Evolutionary conservation across 2,888 invertebrate species (phyloP).

Genomic region (Tetropium fuscum): DNA sequence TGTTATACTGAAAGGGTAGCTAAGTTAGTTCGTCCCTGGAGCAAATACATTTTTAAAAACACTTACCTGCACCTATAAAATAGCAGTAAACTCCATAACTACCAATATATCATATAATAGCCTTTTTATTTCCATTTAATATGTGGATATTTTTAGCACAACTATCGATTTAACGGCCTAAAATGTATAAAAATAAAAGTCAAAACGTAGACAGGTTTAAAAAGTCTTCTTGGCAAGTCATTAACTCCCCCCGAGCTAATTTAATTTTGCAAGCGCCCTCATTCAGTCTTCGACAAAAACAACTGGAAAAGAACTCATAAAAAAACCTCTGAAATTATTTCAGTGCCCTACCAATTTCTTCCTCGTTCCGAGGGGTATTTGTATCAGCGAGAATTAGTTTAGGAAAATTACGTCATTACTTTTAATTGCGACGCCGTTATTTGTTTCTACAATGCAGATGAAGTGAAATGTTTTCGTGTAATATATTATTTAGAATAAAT

Average conservation of each 20-base stretch:
- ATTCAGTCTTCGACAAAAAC: constrained; percentile 15
- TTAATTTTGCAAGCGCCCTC: constrained; percentile 23
- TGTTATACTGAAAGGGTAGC: background rate
- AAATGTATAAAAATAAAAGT: constrained; percentile 9
- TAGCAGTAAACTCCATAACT: background rate
- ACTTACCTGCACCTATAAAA: constrained; percentile 1
- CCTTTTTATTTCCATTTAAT: constrained; percentile 6
- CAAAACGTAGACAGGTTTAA: constrained; percentile 35
- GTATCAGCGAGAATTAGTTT: constrained; percentile 15
- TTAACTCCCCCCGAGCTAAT: constrained; percentile 39
- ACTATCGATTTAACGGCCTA: constrained; percentile 9
- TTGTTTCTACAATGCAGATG: background rate
- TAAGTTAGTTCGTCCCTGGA: too few relatives aligned
- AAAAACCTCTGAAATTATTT: constrained; percentile 17
- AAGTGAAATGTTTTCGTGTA: too few relatives aligned
- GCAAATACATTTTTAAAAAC: background rate
- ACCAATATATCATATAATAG: constrained; percentile 5
- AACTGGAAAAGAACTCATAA: constrained; percentile 16
- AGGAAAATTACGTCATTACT: constrained; percentile 12
- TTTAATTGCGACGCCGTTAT: background rate
- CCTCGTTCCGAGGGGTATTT: constrained; percentile 2
- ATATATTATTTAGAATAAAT: too few relatives aligned
- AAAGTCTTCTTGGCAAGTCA: constrained; percentile 38
- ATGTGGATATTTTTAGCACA: background rate
- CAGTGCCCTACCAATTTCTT: constrained; percentile 12